Evolutionary conservation across 2,888 invertebrate species (phyloP).

Genomic region (Tinea semifulvella): DNA sequence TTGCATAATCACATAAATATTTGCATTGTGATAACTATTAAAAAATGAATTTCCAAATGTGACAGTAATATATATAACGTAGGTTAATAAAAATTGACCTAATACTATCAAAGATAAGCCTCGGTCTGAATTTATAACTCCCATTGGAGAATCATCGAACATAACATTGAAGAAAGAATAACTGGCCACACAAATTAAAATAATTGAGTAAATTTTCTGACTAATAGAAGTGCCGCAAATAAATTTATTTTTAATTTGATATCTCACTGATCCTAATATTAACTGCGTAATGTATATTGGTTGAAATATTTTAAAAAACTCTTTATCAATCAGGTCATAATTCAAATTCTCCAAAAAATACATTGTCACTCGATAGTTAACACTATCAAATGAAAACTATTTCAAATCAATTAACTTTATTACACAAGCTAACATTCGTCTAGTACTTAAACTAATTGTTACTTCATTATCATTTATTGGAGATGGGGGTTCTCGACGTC

Average conservation of each 20-base stretch:
- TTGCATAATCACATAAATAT: slow-evolving; percentile 3
- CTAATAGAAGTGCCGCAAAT: not conserved
- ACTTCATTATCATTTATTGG: too few relatives aligned
- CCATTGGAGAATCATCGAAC: not conserved
- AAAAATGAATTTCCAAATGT: not conserved
- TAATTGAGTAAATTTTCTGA: not conserved
- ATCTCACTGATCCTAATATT: not conserved
- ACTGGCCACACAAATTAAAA: not conserved
- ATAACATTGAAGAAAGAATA: not conserved
- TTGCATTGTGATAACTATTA: not conserved
- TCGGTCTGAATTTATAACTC: not conserved
- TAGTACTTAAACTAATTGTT: too few relatives aligned
- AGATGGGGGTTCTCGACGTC: too few relatives aligned
- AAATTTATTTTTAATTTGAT: not conserved
- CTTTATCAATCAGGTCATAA: slow-evolving; percentile 6
- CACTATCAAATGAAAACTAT: too few relatives aligned
- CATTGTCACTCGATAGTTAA: not conserved
- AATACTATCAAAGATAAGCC: not conserved
- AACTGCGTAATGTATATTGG: not conserved
- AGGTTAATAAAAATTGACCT: not conserved
- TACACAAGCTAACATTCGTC: too few relatives aligned
- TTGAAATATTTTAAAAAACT: slow-evolving; percentile 5
- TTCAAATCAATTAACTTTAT: too few relatives aligned
- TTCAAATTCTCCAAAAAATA: not conserved
- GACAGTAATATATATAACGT: not conserved